Evolutionary conservation across 2,888 invertebrate genomes (phyloP).

Genomic region (Tenthredo notha): DNA sequence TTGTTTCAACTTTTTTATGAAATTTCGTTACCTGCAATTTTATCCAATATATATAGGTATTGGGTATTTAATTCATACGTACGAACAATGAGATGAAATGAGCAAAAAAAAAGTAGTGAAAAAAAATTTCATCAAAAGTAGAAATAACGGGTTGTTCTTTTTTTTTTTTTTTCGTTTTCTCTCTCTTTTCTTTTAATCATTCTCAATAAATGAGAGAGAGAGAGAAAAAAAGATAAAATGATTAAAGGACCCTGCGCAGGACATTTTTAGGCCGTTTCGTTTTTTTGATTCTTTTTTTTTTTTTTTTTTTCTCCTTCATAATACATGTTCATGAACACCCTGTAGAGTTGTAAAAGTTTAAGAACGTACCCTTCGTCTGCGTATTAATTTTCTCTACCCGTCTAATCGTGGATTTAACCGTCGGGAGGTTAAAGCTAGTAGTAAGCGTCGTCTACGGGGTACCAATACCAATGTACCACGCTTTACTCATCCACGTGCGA

Average conservation of each 20-base stretch:
- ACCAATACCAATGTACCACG: constrained; percentile 12
- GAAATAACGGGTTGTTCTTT: not conserved
- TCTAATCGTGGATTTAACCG: constrained; percentile 42
- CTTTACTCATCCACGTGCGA: constrained; percentile 47
- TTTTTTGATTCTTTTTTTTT: not conserved
- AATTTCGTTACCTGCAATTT: not conserved
- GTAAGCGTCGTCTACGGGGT: not conserved
- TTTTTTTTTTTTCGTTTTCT: too few relatives aligned
- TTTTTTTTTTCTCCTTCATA: not conserved
- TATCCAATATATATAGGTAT: not conserved
- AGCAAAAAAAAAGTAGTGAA: not conserved
- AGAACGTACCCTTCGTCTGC: constrained; percentile 24
- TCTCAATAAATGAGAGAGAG: too few relatives aligned
- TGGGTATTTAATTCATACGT: not conserved
- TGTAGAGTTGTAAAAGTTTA: constrained; percentile 11
- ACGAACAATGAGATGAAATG: not conserved
- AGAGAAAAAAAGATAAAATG: too few relatives aligned
- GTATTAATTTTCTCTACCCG: constrained; percentile 42
- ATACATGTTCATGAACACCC: not conserved
- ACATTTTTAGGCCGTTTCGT: too few relatives aligned
- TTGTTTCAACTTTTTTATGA: not conserved
- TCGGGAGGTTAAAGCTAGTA: constrained; percentile 8
- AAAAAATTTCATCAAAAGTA: not conserved
- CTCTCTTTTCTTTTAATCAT: too few relatives aligned
- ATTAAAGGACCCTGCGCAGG: too few relatives aligned